phyloP scores from a whole-genome alignment of 2,888 invertebrate genomes.

The Chymomyza amoena region DNA sequence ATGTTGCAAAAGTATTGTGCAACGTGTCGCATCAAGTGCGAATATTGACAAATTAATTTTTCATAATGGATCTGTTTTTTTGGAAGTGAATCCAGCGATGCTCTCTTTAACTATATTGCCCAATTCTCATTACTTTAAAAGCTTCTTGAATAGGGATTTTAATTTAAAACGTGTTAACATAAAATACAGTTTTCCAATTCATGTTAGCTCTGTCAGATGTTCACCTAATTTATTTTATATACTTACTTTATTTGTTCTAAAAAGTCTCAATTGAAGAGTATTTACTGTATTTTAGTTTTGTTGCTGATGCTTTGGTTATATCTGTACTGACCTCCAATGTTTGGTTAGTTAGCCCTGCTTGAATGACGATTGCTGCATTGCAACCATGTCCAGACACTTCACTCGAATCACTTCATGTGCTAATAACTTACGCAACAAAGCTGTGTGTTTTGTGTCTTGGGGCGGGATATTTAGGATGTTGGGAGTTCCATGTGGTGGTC shows the following conservation, averaged over 20 bases:
- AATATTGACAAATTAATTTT: too few species aligned
- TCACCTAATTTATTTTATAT: too few species aligned
- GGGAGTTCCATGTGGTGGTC: slow-evolving; percentile 4
- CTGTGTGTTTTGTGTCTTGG: slow-evolving; percentile 25
- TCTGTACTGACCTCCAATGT: not conserved
- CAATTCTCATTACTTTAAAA: too few species aligned
- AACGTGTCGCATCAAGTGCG: too few species aligned
- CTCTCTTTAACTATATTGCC: too few species aligned
- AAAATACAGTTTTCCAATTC: too few species aligned
- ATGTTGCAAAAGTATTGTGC: too few species aligned
- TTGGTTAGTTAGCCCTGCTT: slow-evolving; percentile 10
- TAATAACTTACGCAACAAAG: slow-evolving; percentile 71
- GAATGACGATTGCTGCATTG: slow-evolving; percentile 56
- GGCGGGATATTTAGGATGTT: not conserved
- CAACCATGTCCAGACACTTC: slow-evolving; percentile 39
- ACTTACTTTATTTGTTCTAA: not conserved
- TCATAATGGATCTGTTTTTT: too few species aligned
- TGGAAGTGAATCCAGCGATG: too few species aligned
- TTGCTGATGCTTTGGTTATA: not conserved
- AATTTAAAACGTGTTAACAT: too few species aligned
- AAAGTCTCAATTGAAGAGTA: slow-evolving; percentile 6
- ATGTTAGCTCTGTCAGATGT: not conserved
- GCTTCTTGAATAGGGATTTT: too few species aligned
- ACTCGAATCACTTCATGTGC: slow-evolving; percentile 29
- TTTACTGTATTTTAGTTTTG: slow-evolving; percentile 31